phyloP scores from a whole-genome alignment of 2,113 vertebrate genomes.

The Odontesthes bonariensis region DNA sequence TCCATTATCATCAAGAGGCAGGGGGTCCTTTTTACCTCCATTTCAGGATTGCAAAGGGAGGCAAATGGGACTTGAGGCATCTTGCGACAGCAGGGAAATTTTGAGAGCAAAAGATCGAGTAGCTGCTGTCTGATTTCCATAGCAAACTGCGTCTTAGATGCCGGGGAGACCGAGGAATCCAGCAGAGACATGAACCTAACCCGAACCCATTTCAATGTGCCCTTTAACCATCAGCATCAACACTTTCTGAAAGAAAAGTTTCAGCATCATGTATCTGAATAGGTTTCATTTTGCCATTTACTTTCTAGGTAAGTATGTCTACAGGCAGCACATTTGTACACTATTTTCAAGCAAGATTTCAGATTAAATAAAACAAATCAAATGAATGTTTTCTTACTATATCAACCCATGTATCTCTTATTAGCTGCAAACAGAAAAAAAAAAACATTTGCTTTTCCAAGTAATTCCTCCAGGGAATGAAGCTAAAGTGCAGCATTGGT shows the following conservation, averaged over 20 bases:
- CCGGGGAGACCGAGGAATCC: conserved; percentile 24
- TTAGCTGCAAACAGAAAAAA: background rate
- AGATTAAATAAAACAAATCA: background rate
- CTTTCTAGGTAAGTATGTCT: background rate
- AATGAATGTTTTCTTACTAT: conserved; percentile 5
- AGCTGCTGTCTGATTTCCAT: conserved; percentile 54
- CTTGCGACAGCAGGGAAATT: conserved; percentile 70
- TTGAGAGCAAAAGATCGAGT: conserved; percentile 41
- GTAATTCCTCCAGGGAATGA: conserved; percentile 40
- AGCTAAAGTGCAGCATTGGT: conserved; percentile 48
- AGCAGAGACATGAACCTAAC: conserved; percentile 10
- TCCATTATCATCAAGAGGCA: conserved; percentile 69
- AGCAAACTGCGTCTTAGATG: conserved; percentile 48
- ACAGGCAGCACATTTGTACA: background rate
- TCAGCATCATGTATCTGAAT: background rate
- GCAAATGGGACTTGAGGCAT: conserved; percentile 61
- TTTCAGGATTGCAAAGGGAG: conserved; percentile 40
- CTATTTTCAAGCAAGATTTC: background rate
- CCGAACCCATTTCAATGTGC: conserved; percentile 1
- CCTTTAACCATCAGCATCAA: background rate
- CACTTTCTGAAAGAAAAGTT: background rate
- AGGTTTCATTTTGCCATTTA: background rate
- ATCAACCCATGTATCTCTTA: background rate
- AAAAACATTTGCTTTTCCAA: conserved; percentile 37
- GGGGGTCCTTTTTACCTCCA: conserved; percentile 44